phyloP scores from a whole-genome alignment of 2,888 invertebrate species.

The Odontocolon sp. region DNA sequence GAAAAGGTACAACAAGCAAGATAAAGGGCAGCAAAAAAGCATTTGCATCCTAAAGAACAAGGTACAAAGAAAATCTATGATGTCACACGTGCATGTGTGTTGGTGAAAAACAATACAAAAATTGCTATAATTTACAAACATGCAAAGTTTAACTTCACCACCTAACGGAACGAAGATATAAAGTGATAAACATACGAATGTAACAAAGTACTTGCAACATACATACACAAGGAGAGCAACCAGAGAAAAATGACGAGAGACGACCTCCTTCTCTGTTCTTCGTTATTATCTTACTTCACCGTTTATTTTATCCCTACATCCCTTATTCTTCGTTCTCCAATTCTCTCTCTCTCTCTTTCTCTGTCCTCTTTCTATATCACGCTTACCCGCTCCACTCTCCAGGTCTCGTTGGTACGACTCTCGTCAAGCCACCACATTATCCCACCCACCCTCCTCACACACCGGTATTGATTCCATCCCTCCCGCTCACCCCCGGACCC shows the following conservation, averaged over 20 bases:
- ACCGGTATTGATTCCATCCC: conserved; percentile 77
- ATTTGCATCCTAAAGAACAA: conserved; percentile 6
- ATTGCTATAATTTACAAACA: conserved; percentile 23
- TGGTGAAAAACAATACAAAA: conserved; percentile 12
- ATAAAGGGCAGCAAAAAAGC: conserved; percentile 13
- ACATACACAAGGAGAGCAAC: neutral
- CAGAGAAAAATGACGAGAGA: conserved; percentile 5
- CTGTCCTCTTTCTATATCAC: conserved; percentile 34
- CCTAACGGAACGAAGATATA: neutral
- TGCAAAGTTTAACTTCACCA: conserved; percentile 29
- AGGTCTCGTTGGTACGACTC: conserved; percentile 68
- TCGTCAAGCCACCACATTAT: conserved; percentile 78
- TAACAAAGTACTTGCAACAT: neutral
- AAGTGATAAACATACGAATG: conserved; percentile 26
- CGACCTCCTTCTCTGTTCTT: conserved; percentile 10
- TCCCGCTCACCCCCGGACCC: conserved; percentile 46
- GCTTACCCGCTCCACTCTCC: conserved; percentile 46
- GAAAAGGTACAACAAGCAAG: neutral
- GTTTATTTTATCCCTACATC: conserved; percentile 40
- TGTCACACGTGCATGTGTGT: neutral
- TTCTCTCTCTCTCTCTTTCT: conserved; percentile 26
- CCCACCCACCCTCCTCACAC: conserved; percentile 75
- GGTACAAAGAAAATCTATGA: conserved; percentile 14
- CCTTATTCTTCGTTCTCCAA: conserved; percentile 34
- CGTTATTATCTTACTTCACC: conserved; percentile 13